Percentiles rank a stretch among this genome's conserved stretches.
Evolutionary conservation across 2,113 vertebrate genomes (phyloP).

Genomic region (Scartelaos histophorus): DNA sequence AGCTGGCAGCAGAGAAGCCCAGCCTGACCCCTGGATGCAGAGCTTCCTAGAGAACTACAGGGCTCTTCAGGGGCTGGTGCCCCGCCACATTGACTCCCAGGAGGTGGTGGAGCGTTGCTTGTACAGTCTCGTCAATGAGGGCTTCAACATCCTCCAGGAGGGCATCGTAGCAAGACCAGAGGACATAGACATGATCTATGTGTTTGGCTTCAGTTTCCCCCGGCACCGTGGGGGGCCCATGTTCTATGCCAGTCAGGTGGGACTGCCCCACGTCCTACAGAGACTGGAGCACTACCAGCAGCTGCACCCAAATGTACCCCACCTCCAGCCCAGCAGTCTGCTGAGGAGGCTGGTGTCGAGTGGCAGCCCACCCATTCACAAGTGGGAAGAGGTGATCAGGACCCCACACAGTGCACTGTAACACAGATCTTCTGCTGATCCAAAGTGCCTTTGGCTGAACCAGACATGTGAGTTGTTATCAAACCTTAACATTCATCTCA

Average conservation of each 20-base stretch:
- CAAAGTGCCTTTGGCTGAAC: not conserved
- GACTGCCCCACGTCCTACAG: constrained; percentile 78
- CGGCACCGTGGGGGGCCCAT: constrained; percentile 88
- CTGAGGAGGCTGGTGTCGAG: constrained; percentile 82
- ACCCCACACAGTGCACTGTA: constrained; percentile 78
- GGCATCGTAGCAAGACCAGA: constrained; percentile 84
- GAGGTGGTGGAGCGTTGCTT: constrained; percentile 89
- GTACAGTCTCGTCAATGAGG: constrained; percentile 87
- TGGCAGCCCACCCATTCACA: constrained; percentile 84
- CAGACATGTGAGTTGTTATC: not conserved
- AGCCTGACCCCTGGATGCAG: constrained; percentile 83
- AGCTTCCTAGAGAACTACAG: constrained; percentile 82
- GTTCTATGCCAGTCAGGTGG: constrained; percentile 86
- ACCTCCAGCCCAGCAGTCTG: constrained; percentile 79
- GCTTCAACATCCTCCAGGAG: constrained; percentile 86
- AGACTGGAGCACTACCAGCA: constrained; percentile 82
- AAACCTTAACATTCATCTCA: not conserved
- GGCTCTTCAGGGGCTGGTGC: constrained; percentile 70
- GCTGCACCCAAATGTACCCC: constrained; percentile 81
- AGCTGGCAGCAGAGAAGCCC: constrained; percentile 74
- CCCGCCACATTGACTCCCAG: constrained; percentile 74
- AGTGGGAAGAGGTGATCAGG: constrained; percentile 79
- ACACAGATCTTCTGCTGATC: constrained; percentile 30
- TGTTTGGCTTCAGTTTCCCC: constrained; percentile 90
- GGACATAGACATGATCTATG: constrained; percentile 88